phyloP scores from a whole-genome alignment of 2,888 invertebrate genomes.

The Eristalis arbustorum region DNA sequence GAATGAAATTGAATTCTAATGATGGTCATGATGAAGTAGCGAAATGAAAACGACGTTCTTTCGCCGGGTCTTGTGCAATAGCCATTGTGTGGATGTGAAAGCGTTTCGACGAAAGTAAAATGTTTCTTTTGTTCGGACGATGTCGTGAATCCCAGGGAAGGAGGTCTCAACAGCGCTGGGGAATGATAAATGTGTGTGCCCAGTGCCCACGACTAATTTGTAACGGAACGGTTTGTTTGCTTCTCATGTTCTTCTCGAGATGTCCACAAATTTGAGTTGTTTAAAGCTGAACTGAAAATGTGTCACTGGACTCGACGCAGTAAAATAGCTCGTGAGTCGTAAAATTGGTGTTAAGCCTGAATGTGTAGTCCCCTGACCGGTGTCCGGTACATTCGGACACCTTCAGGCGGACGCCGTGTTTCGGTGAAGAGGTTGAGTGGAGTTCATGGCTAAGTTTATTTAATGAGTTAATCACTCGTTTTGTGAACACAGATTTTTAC shows the following conservation, averaged over 20 bases:
- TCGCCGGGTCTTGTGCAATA: constrained; percentile 46
- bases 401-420: neutral
- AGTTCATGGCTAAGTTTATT: neutral
- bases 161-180: neutral
- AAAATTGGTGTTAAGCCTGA: neutral
- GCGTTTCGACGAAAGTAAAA: constrained; percentile 38
- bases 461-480: neutral
- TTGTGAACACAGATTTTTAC: neutral
- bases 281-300: neutral
- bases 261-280: neutral
- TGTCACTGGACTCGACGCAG: neutral
- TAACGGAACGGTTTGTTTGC: neutral
- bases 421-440: neutral
- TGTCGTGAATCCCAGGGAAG: neutral
- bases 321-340: neutral
- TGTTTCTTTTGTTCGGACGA: neutral
- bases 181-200: neutral
- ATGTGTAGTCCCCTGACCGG: neutral
- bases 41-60: constrained; percentile 40
- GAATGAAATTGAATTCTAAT: constrained; percentile 44
- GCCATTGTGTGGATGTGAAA: constrained; percentile 35
- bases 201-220: too few relatives aligned
- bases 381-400: too few relatives aligned
- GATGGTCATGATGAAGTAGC: constrained; percentile 5
- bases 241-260: neutral